Percentiles rank a stretch among this genome's conserved stretches.
phyloP scores from a whole-genome alignment of 2,113 vertebrate species.

The Strix uralensis region DNA sequence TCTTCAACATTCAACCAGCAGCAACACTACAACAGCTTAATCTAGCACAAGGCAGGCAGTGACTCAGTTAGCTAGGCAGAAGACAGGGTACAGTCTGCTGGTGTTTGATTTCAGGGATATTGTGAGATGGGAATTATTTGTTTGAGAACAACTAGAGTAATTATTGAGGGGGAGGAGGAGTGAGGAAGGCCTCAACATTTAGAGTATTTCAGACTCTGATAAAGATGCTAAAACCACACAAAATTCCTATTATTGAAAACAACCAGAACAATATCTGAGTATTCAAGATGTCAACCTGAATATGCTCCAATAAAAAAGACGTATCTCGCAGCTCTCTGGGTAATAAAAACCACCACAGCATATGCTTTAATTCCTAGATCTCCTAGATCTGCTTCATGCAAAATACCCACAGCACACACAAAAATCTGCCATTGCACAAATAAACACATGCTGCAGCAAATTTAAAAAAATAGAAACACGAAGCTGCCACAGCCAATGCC shows the following conservation, averaged over 20 bases:
- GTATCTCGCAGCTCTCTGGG: not conserved
- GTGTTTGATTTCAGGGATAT: not conserved
- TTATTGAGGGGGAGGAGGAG: not conserved
- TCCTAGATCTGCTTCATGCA: not conserved
- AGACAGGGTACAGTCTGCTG: not conserved
- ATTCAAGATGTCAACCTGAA: constrained; percentile 47
- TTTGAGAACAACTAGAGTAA: constrained; percentile 4
- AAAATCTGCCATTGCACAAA: not conserved
- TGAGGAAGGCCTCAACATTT: not conserved
- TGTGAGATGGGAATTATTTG: not conserved
- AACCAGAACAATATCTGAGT: not conserved
- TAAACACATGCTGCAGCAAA: constrained; percentile 26
- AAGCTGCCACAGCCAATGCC: not conserved
- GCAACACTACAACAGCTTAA: not conserved
- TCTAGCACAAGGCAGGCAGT: not conserved
- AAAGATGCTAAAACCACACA: not conserved
- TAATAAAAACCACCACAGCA: constrained; percentile 1
- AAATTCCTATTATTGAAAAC: not conserved
- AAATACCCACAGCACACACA: not conserved
- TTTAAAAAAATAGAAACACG: not conserved
- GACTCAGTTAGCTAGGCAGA: not conserved
- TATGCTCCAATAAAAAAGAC: not conserved
- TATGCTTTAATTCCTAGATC: not conserved
- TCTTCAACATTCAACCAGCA: not conserved
- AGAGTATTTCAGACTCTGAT: not conserved